Evolutionary conservation across 2,888 invertebrate species (phyloP), one percentile per base, ranked within the genome.

Genomic region (Suillia variegata): DNA sequence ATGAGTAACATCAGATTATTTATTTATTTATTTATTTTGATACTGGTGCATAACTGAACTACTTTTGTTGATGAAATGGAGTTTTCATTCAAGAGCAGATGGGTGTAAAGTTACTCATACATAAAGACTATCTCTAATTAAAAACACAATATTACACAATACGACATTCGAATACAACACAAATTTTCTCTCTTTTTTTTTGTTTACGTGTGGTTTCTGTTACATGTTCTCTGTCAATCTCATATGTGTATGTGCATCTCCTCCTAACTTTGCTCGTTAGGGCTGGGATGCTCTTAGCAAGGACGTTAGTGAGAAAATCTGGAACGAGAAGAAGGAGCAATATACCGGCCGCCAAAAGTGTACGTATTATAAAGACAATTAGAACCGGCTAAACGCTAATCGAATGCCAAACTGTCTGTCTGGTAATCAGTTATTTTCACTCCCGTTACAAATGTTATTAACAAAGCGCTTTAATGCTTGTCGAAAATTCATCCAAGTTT

Each of bases 341-440:
- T 94, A 93, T 85, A 89, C 89, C 81, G 90, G 89, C 84, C 92
- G 95, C 82, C 92, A 92, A 85, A 93, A 93, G 88, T 85, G 94
- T 94, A 88, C 88, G 91, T 87, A 78, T 45, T n/a, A 13, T 45
- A n/a, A n/a, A n/a, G n/a, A n/a, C n/a, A n/a, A n/a, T n/a, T n/a
- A n/a, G n/a, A n/a, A 56, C 58, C 58, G 55, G n/a, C n/a, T n/a
- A n/a, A n/a, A 62, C 54, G 55, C 38, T 38, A 38, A 38, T 38
- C 38, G 55, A 56, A 56, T 56, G 55, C 33, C 21, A 17, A 15
- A 24, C 21, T 52, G 18, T 34, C 21, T 52, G 21, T 52, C 52
- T 54, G n/a, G 12, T 54, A 38, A 54, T 54, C 38, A 38, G 53
- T 45, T 42, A 42, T 54, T 54, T 38, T 52, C 24, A 8, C 45